phyloP scores from a whole-genome alignment of 2,888 invertebrate genomes.

The Drosophila eohydei region DNA sequence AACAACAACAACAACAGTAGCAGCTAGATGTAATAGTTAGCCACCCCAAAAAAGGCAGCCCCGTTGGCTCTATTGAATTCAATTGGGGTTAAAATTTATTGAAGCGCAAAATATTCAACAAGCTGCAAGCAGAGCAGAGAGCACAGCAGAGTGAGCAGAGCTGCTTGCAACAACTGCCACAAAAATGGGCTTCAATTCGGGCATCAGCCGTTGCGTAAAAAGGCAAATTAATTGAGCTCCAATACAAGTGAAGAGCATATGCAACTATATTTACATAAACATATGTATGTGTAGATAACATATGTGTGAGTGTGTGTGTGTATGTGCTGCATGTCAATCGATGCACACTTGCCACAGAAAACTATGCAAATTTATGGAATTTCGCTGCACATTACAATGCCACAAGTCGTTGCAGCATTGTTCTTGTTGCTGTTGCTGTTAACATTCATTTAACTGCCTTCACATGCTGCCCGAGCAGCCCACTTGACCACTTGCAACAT shows the following conservation, averaged over 20 bases:
- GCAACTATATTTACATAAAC: not conserved
- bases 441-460: conserved; percentile 61
- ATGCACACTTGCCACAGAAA: conserved; percentile 57
- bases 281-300: conserved; percentile 2
- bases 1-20: conserved; percentile 9
- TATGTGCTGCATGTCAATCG: conserved; percentile 56
- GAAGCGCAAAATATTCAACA: conserved; percentile 58
- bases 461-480: conserved; percentile 37
- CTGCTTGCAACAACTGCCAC: conserved; percentile 12
- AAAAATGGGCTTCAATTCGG: conserved; percentile 28
- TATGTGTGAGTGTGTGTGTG: conserved; percentile 1
- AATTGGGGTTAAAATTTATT: conserved; percentile 72
- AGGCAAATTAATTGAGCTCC: conserved; percentile 65
- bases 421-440: conserved; percentile 44
- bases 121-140: conserved; percentile 22
- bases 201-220: conserved; percentile 57
- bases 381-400: conserved; percentile 28
- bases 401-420: conserved; percentile 35
- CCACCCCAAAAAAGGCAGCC: conserved; percentile 37
- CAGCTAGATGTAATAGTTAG: conserved; percentile 2
- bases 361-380: conserved; percentile 62
- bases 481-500: conserved; percentile 66
- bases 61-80: conserved; percentile 31
- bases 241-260: conserved; percentile 21
- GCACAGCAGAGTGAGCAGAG: conserved; percentile 11